Evolutionary conservation across 2,797 vertebrate genomes (phyloP).

Genomic region (Coendou prehensilis): DNA sequence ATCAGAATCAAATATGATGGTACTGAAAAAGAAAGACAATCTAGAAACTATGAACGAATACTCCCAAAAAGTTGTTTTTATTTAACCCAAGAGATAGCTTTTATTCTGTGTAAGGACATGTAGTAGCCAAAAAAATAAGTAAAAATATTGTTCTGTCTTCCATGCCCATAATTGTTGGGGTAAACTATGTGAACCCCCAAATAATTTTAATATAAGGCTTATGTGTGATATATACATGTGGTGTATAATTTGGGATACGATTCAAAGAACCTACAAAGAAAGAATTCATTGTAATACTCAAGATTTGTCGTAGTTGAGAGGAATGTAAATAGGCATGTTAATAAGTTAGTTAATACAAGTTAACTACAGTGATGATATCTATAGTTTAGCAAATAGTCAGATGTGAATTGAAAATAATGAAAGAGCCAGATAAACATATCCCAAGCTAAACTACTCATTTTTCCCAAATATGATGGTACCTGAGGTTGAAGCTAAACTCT

Average conservation of each 20-base stretch:
- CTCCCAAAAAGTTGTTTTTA: not conserved
- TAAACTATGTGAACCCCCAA: not conserved
- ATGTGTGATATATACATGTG: not conserved
- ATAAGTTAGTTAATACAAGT: not conserved
- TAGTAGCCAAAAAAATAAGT: not conserved
- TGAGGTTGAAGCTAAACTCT: not conserved
- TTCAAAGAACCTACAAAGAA: not conserved
- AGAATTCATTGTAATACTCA: not conserved
- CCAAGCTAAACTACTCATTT: not conserved
- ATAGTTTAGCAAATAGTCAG: not conserved
- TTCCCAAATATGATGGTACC: not conserved
- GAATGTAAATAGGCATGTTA: not conserved
- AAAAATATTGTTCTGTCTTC: not conserved
- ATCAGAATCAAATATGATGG: not conserved
- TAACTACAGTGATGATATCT: not conserved
- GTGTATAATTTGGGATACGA: not conserved
- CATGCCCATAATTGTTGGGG: not conserved
- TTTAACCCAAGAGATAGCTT: not conserved
- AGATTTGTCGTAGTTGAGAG: not conserved
- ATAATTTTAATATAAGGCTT: slow-evolving; percentile 8
- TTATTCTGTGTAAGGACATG: not conserved
- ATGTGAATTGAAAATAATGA: not conserved
- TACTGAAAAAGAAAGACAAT: not conserved
- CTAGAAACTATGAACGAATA: not conserved
- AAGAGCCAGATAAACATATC: not conserved